Conservation (phyloP, 2,888 invertebrate species). For the Lottia gigantea region DNA sequence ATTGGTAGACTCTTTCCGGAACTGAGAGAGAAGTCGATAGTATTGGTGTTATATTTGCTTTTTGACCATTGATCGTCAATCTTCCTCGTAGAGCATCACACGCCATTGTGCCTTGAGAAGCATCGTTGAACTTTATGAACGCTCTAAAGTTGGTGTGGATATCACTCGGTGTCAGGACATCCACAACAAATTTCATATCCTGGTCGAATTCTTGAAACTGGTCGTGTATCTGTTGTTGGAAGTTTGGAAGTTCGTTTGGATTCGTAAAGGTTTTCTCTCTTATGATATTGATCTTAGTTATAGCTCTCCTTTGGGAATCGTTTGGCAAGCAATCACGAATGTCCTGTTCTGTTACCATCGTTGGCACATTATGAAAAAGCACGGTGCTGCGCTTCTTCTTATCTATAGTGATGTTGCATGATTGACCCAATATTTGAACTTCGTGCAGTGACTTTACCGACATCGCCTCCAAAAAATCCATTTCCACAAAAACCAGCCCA, state of each 20-base stretch:
- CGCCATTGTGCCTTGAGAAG: conserved; percentile 35
- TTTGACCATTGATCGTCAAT: conserved; percentile 17
- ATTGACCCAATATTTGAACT: conserved; percentile 5
- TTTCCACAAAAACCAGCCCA: conserved; percentile 45
- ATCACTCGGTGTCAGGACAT: conserved; percentile 26
- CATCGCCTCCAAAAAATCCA: conserved; percentile 32
- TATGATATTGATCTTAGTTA: conserved; percentile 11
- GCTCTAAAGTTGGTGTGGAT: conserved; percentile 33
- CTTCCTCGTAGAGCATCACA: conserved; percentile 23
- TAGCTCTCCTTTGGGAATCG: background rate
- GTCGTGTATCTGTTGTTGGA: conserved; percentile 22
- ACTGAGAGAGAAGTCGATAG: conserved; percentile 34
- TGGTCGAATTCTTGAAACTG: conserved; percentile 23
- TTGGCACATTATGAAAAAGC: conserved; percentile 23
- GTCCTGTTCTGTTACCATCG: conserved; percentile 30
- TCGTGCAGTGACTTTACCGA: background rate
- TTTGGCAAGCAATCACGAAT: conserved; percentile 27
- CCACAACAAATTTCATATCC: conserved; percentile 25
- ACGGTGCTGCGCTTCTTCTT: conserved; percentile 19
- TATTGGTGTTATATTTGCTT: conserved; percentile 29
- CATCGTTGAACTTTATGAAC: conserved; percentile 37
- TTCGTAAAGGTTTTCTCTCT: conserved; percentile 11
- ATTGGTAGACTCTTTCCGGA: conserved; percentile 27
- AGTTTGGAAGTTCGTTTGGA: conserved; percentile 7
- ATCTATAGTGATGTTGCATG: conserved; percentile 17